A percentile compares a stretch with the other conserved stretches of the same genome.
phyloP scores from a whole-genome alignment of 2,797 vertebrate genomes.

The Coregonus sp. region DNA sequence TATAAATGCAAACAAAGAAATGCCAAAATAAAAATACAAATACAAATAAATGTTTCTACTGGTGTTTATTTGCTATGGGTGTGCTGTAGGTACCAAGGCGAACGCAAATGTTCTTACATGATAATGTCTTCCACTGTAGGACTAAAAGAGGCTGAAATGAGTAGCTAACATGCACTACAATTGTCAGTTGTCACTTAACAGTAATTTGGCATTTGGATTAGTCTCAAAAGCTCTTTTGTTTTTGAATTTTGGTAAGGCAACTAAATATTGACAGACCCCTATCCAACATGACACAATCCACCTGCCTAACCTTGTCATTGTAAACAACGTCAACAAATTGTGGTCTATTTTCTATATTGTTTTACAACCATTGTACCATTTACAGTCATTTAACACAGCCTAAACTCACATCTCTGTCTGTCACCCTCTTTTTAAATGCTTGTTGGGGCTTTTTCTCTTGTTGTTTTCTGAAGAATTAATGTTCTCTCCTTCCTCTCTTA shows the following conservation, averaged over 20 bases:
- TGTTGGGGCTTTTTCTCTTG: constrained; percentile 38
- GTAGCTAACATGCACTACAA: not conserved
- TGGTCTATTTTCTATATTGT: too few relatives aligned
- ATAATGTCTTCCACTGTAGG: not conserved
- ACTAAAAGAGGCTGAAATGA: not conserved
- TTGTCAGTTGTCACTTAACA: too few relatives aligned
- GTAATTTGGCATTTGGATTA: not conserved
- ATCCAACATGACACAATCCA: not conserved
- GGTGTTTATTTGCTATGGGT: constrained; percentile 64
- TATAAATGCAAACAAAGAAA: constrained; percentile 99
- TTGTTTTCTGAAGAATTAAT: constrained; percentile 53
- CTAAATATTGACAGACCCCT: not conserved
- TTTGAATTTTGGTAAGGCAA: too few relatives aligned
- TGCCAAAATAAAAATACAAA: constrained; percentile 88
- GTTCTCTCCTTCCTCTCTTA: constrained; percentile 45
- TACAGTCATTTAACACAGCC: constrained; percentile 42
- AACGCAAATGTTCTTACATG: not conserved
- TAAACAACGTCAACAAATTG: too few relatives aligned
- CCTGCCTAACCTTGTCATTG: not conserved
- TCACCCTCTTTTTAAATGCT: too few relatives aligned
- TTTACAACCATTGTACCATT: too few relatives aligned
- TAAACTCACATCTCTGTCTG: constrained; percentile 20
- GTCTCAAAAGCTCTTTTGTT: not conserved
- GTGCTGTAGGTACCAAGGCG: not conserved
- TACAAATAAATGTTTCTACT: constrained; percentile 68